Conservation (phyloP, 2,888 invertebrate species). For the Yponomeuta malinellus region DNA sequence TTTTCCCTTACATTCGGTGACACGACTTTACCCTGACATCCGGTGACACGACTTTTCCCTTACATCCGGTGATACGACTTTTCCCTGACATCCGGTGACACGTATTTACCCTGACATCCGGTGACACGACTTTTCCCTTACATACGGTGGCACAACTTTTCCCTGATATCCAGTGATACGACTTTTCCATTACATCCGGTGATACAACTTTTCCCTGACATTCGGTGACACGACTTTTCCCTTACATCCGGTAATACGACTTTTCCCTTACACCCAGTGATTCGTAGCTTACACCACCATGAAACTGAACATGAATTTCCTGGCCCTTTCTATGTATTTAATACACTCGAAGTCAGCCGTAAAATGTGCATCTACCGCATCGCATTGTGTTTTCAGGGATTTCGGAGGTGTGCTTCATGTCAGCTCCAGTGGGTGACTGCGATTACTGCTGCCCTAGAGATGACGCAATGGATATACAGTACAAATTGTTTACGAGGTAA, state of each 20-base stretch:
- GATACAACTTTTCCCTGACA: background rate
- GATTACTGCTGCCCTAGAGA: conserved; percentile 11
- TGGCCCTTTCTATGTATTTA: background rate
- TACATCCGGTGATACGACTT: too few species aligned
- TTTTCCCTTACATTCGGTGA: too few species aligned
- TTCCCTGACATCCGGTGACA: too few species aligned
- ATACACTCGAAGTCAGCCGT: background rate
- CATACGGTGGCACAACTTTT: background rate
- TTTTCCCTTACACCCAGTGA: background rate
- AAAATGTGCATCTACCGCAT: background rate
- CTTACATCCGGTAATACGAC: background rate
- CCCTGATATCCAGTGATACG: background rate
- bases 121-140: too few species aligned
- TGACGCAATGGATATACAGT: conserved; percentile 11
- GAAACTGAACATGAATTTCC: background rate
- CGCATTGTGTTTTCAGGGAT: conserved; percentile 27
- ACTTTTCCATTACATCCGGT: background rate
- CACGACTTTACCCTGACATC: too few species aligned
- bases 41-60: too few species aligned
- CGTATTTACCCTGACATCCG: too few species aligned
- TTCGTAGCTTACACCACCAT: background rate
- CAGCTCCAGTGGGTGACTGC: conserved; percentile 10
- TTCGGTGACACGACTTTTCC: background rate
- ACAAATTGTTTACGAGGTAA: conserved; percentile 17
- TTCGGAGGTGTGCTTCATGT: conserved; percentile 14